Percentiles rank a stretch among this genome's conserved stretches.
Conservation (phyloP, 1,140 invertebrate genomes). For the Samia ricini region DNA sequence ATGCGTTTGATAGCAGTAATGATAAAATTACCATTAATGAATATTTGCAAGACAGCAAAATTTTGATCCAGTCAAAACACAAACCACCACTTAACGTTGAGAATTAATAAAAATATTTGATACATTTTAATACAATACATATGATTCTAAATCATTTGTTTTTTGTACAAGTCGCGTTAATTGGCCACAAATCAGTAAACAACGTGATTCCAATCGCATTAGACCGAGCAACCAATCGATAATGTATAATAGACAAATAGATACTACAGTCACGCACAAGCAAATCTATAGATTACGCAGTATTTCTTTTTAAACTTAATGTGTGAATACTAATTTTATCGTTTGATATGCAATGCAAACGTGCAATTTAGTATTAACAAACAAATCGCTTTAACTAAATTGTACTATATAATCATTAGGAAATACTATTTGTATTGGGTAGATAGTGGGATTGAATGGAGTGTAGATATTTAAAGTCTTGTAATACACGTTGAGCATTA, state of each 20-base stretch:
- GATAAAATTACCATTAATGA: too few relatives aligned
- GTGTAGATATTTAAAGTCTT: too few relatives aligned
- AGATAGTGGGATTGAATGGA: too few relatives aligned
- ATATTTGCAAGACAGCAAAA: too few relatives aligned
- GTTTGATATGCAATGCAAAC: neutral
- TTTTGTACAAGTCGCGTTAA: neutral
- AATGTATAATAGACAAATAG: neutral
- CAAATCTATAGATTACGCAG: constrained; percentile 1
- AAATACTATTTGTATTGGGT: too few relatives aligned
- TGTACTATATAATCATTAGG: neutral
- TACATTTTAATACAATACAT: neutral
- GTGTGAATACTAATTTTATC: neutral
- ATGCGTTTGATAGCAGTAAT: too few relatives aligned
- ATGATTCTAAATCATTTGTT: neutral
- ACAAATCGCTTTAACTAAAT: constrained; percentile 1
- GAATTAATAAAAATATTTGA: neutral
- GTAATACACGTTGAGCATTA: too few relatives aligned
- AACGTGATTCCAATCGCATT: neutral
- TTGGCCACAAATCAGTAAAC: neutral
- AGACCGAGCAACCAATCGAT: neutral
- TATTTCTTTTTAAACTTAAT: neutral
- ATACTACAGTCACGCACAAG: constrained; percentile 4
- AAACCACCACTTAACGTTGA: too few relatives aligned
- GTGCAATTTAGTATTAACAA: constrained; percentile 4
- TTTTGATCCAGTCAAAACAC: too few relatives aligned